Conservation (phyloP, 2,113 vertebrate genomes). For the Loxodonta africana region DNA sequence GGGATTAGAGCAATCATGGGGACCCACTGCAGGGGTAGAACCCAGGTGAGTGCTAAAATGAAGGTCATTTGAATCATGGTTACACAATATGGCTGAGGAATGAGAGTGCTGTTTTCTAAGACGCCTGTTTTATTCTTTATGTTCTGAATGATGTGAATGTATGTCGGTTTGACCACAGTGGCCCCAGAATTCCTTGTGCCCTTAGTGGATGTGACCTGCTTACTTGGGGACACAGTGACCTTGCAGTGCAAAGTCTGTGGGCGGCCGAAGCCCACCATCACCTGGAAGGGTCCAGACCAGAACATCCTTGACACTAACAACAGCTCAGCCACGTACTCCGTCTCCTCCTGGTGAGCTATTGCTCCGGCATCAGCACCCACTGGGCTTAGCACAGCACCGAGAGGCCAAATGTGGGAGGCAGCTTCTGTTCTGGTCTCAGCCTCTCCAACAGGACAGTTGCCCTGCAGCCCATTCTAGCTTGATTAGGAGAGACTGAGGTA, state of each 20-base stretch:
- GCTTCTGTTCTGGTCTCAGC: background rate
- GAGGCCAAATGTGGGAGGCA: background rate
- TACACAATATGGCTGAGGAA: background rate
- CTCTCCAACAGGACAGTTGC: background rate
- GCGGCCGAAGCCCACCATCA: constrained; percentile 95
- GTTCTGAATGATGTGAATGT: background rate
- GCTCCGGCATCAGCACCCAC: background rate
- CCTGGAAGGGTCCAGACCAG: constrained; percentile 97
- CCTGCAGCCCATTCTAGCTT: background rate
- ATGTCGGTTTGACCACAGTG: constrained; percentile 88
- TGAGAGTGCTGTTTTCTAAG: background rate
- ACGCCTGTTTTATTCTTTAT: background rate
- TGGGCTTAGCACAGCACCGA: rapidly evolving
- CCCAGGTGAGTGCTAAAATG: background rate
- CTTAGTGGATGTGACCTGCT: constrained; percentile 95
- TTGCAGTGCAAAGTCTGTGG: constrained; percentile 98
- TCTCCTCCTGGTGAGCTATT: constrained; percentile 88
- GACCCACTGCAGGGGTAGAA: background rate
- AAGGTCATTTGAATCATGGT: background rate
- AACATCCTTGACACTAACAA: constrained; percentile 94
- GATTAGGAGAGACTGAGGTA: background rate
- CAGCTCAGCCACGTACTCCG: constrained; percentile 86
- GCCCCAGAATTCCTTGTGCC: constrained; percentile 97
- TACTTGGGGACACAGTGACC: constrained; percentile 96
- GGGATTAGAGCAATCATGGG: background rate